phyloP scores from a whole-genome alignment of 2,797 vertebrate genomes.

The Lophura swinhoii region DNA sequence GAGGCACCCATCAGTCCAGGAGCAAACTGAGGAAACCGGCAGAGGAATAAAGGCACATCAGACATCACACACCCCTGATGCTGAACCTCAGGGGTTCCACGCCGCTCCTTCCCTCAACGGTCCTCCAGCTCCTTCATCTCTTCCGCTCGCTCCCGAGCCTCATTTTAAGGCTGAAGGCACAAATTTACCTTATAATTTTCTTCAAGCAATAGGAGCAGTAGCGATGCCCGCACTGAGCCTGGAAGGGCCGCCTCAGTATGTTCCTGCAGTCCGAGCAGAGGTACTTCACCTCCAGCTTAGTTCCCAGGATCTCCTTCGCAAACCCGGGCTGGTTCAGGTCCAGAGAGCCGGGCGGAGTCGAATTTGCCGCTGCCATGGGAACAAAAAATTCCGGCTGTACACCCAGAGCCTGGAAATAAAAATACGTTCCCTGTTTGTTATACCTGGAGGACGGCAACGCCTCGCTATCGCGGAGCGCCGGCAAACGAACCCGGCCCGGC shows the following conservation, averaged over 20 bases:
- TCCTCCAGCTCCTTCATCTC: neutral
- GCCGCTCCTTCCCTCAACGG: neutral
- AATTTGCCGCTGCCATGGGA: slow-evolving; percentile 87
- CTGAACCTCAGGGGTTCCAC: neutral
- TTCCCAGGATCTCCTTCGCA: slow-evolving; percentile 89
- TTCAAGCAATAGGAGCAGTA: slow-evolving; percentile 93
- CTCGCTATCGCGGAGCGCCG: neutral
- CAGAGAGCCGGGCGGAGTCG: slow-evolving; percentile 85
- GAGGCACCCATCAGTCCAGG: neutral
- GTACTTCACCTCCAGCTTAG: slow-evolving; percentile 93
- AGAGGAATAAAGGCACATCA: neutral
- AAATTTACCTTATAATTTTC: slow-evolving; percentile 90
- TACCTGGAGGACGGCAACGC: neutral
- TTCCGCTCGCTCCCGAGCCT: neutral
- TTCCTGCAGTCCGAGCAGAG: slow-evolving; percentile 93
- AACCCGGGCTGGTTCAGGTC: slow-evolving; percentile 89
- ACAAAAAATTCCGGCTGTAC: slow-evolving; percentile 65
- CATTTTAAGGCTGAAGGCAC: neutral
- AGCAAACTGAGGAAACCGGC: neutral
- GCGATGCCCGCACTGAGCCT: slow-evolving; percentile 96
- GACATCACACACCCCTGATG: neutral
- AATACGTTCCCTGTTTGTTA: neutral
- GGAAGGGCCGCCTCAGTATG: slow-evolving; percentile 91
- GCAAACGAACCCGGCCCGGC: neutral
- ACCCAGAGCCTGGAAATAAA: slow-evolving; percentile 57